Base-by-base conservation (phyloP, 2,888 invertebrate species). In the Bembecia ichneumoniformis region DNA sequence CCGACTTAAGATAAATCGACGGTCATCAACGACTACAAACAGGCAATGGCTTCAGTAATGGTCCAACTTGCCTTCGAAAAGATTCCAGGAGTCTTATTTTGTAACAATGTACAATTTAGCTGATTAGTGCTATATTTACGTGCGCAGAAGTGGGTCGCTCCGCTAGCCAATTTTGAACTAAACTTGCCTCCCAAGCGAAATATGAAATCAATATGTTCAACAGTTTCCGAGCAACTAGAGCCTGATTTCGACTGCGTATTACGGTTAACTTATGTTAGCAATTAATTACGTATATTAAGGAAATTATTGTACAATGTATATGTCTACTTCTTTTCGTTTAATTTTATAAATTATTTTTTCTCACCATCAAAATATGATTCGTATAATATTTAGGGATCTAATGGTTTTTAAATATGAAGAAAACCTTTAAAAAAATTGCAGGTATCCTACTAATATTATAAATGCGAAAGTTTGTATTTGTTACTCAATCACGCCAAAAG, bases 1-100 rank as follows among this genome's bases (percentile, higher is more conserved):
- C 68, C 64, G 62, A 66, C 68, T 71, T 60, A 62, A 61, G 60
- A 66, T 68, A 64, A 70, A 70, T 66, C 65, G 66, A 61, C 66
- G 63, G 60, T 64, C 65, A 65, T 55, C 57, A 59, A 28, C 11
- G 40, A 14, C 40, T 40, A 14, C 40, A 40, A 40, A 40, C 58
- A 56, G 51, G 55, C 57, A 52, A 53, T 51, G 47, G 45, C 46
- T 35, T 40, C 40, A 14, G 40, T 40, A 40, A 40, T 40, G n/a
- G 14, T 14, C 40, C 14, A 40, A 40, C 40, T 40, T 40, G 40
- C 40, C 40, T 40, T 13, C 40, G 11, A 14, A 14, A 40, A 40
- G 14, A n/a, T 40, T 40, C 11, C 13, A 40, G 40, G 3, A 40
- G 40, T 14, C 40, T 13, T 40, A 40, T 40, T 40, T n/a, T 40